These are phyloP conservation scores for Girardinichthys multiradiatus DNA, from an alignment of 2,113 vertebrate species.

Conservation along the genomic window DNA sequence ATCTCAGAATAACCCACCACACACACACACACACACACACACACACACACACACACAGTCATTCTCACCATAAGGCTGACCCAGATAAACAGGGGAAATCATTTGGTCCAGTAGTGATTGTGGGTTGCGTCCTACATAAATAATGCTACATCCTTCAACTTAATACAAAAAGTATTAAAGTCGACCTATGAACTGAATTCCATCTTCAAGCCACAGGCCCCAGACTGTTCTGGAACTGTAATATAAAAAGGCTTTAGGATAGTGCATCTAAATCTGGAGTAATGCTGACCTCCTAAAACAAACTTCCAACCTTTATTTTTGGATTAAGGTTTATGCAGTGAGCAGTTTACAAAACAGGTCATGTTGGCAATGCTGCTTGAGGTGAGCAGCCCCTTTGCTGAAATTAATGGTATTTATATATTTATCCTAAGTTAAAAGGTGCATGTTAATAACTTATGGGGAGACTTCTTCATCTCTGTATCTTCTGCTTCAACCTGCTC, in stretches of 20 bases:
- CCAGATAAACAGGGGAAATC: slow-evolving; percentile 61
- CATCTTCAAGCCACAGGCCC: slow-evolving; percentile 44
- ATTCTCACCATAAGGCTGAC: slow-evolving; percentile 4
- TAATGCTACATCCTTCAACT: slow-evolving; percentile 34
- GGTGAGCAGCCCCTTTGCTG: too few relatives aligned
- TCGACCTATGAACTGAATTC: slow-evolving; percentile 46
- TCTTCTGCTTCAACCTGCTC: too few relatives aligned
- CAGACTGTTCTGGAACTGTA: slow-evolving; percentile 62
- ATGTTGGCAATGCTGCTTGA: too few relatives aligned
- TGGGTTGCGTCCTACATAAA: slow-evolving; percentile 7
- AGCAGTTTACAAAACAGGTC: too few relatives aligned
- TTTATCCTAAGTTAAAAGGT: not conserved
- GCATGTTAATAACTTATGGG: not conserved
- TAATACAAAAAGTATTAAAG: slow-evolving; percentile 76
- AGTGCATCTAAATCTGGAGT: slow-evolving; percentile 14
- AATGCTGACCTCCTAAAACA: slow-evolving; percentile 1
- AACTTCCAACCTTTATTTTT: not conserved
- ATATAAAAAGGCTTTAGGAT: slow-evolving; percentile 56
- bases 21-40: slow-evolving; percentile 2
- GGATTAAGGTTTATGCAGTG: too few relatives aligned
- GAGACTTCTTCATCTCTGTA: not conserved
- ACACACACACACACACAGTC: not conserved
- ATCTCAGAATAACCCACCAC: not conserved
- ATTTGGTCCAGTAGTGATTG: slow-evolving; percentile 5
- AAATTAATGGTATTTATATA: too few relatives aligned